phyloP scores from a whole-genome alignment of 2,113 vertebrate genomes.

The Chloroceryle aenea region DNA sequence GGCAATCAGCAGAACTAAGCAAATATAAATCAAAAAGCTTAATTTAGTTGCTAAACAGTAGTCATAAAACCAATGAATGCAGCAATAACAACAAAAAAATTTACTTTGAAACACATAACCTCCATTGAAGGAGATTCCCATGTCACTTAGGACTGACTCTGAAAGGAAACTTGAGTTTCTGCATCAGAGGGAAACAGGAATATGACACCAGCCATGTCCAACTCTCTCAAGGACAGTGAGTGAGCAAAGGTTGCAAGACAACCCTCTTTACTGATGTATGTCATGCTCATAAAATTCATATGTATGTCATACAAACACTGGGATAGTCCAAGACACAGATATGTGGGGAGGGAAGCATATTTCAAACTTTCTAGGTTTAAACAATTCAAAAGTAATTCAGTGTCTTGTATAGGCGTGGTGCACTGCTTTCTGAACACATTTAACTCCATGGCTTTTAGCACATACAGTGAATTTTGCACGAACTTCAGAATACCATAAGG shows the following conservation, averaged over 20 bases:
- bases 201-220: accelerated
- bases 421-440: background rate
- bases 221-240: background rate
- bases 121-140: background rate
- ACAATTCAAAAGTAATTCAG: background rate
- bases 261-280: background rate
- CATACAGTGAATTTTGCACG: background rate
- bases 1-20: background rate
- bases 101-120: background rate
- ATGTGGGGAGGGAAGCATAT: background rate
- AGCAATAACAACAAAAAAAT: background rate
- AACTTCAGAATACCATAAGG: background rate
- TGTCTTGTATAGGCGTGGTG: background rate
- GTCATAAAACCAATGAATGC: background rate
- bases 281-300: background rate
- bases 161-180: background rate
- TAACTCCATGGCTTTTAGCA: background rate
- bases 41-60: background rate
- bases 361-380: background rate
- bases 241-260: background rate
- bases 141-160: background rate
- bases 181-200: background rate
- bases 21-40: background rate
- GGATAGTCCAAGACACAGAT: background rate
- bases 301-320: accelerated